Evolutionary conservation across 1,140 invertebrate species (phyloP).

Genomic region (Habropoda laboriosa): DNA sequence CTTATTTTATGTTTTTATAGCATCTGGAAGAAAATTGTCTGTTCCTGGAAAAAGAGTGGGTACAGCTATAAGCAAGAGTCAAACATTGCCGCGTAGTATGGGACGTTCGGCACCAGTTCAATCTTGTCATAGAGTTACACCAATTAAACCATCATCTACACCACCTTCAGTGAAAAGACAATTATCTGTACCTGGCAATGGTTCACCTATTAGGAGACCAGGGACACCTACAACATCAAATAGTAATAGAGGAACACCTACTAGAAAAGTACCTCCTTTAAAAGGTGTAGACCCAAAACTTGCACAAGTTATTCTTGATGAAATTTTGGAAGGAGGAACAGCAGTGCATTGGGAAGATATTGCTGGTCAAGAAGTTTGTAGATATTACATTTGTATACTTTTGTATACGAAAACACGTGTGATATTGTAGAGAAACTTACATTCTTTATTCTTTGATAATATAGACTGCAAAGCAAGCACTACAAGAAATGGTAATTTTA

Average conservation of each 20-base stretch:
- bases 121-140: conserved; percentile 81
- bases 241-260: conserved; percentile 76
- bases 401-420: neutral
- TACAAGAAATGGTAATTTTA: conserved; percentile 98
- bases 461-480: conserved; percentile 94
- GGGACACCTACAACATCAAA: conserved; percentile 80
- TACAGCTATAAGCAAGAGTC: conserved; percentile 88
- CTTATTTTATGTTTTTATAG: conserved; percentile 73
- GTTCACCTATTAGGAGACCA: conserved; percentile 85
- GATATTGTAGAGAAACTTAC: neutral
- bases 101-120: conserved; percentile 85
- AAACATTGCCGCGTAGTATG: conserved; percentile 91
- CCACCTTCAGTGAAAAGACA: conserved; percentile 91
- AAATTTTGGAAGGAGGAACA: conserved; percentile 89
- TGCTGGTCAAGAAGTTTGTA: conserved; percentile 89
- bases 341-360: conserved; percentile 96
- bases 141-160: conserved; percentile 88
- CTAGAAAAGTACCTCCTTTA: conserved; percentile 81
- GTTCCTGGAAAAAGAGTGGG: conserved; percentile 86
- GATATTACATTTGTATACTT: neutral
- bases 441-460: neutral
- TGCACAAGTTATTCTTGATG: conserved; percentile 86
- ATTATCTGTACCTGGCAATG: conserved; percentile 86
- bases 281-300: conserved; percentile 95
- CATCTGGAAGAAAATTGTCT: conserved; percentile 88